These are phyloP conservation scores for Plumapathes pennacea DNA, from an alignment of 92 coral and sea anemone genomes.

Conservation along the genomic window DNA sequence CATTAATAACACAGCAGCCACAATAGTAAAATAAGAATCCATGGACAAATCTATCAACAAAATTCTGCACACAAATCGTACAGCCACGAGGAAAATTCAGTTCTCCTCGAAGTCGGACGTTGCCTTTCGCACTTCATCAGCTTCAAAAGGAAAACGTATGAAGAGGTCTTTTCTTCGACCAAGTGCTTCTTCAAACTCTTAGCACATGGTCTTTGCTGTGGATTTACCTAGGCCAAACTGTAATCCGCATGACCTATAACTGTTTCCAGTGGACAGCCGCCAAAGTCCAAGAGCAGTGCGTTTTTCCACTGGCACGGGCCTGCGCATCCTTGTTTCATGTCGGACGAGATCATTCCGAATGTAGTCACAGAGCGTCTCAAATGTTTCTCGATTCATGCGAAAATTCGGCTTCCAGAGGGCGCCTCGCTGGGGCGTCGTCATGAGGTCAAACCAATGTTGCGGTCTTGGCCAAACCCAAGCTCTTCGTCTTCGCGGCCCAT, in stretches of 20 bases:
- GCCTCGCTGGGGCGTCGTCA: neutral
- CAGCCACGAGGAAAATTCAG: too few species aligned
- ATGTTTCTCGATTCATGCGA: conserved; percentile 3
- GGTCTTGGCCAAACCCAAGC: conserved; percentile 7
- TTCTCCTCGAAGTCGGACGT: too few species aligned
- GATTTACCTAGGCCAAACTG: conserved; percentile 7
- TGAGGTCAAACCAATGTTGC: conserved; percentile 7
- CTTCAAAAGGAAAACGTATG: too few species aligned
- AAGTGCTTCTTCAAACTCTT: conserved; percentile 5
- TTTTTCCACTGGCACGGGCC: conserved; percentile 1
- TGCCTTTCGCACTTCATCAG: too few species aligned
- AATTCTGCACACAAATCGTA: too few species aligned
- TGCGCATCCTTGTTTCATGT: neutral
- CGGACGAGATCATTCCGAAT: neutral
- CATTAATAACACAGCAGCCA: too few species aligned
- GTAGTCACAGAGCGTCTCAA: too few species aligned
- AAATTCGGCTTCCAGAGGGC: conserved; percentile 9
- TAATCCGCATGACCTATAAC: conserved; percentile 4
- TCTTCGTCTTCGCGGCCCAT: too few species aligned
- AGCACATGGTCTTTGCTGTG: neutral
- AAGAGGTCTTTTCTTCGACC: too few species aligned
- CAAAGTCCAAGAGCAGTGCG: conserved; percentile 1
- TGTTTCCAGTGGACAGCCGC: conserved; percentile 7
- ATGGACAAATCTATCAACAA: too few species aligned
- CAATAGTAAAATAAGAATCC: too few species aligned